phyloP scores from a whole-genome alignment of 2,797 vertebrate species.

The Muscicapa comitata region DNA sequence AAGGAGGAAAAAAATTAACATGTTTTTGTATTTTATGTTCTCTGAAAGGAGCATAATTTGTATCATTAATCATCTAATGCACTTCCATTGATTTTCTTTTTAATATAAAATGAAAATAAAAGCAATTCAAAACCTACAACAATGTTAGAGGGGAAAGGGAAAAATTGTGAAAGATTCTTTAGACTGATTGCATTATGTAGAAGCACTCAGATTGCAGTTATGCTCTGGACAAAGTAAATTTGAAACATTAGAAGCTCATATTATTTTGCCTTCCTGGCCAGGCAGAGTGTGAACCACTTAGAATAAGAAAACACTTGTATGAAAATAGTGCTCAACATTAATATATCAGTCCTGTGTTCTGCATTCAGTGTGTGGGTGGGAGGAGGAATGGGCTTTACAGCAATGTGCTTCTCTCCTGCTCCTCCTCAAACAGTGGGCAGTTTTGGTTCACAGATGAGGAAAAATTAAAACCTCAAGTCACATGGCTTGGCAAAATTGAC shows the following conservation, averaged over 20 bases:
- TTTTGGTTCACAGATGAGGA: not conserved
- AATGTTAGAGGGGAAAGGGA: not conserved
- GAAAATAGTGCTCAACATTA: not conserved
- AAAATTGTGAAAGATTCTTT: not conserved
- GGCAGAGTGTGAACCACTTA: not conserved
- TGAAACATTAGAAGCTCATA: conserved; percentile 47
- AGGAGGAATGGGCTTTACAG: not conserved
- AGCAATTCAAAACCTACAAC: conserved; percentile 49
- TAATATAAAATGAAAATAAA: conserved; percentile 47
- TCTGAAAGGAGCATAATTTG: conserved; percentile 39
- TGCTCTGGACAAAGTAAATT: conserved; percentile 19
- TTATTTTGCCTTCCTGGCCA: conserved; percentile 21
- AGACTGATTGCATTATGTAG: conserved; percentile 17
- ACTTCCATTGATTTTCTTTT: conserved; percentile 56
- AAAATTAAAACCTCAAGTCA: not conserved
- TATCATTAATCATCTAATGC: conserved; percentile 55
- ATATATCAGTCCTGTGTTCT: not conserved
- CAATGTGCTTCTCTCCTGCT: not conserved
- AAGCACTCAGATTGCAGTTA: conserved; percentile 2
- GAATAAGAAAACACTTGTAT: not conserved
- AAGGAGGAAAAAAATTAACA: not conserved
- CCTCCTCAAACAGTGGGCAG: not conserved
- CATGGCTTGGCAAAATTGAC: not conserved
- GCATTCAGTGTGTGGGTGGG: not conserved
- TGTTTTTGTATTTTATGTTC: conserved; percentile 25